Percentiles rank a stretch among this genome's conserved stretches.
Evolutionary conservation across 2,797 vertebrate species (phyloP).

Genomic region (Chloroceryle amazona): DNA sequence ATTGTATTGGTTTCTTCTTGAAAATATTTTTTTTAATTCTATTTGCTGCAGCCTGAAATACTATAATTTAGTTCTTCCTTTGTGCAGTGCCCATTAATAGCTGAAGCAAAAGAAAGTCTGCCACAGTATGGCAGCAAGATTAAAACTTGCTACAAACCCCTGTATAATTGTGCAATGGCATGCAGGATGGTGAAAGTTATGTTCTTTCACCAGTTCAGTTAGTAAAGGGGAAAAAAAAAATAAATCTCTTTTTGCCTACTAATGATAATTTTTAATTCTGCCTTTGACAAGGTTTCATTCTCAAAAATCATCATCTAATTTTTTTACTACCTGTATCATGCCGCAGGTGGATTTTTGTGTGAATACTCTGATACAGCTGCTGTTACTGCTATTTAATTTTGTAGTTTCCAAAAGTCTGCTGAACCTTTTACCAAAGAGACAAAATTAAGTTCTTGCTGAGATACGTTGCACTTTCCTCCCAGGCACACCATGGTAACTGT

Average conservation of each 20-base stretch:
- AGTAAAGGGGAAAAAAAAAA: not conserved
- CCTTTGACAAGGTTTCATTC: not conserved
- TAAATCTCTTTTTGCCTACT: not conserved
- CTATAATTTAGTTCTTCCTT: not conserved
- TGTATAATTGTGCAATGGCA: not conserved
- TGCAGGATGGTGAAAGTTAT: not conserved
- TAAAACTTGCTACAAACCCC: not conserved
- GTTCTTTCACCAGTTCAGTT: not conserved
- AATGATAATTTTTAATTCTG: not conserved
- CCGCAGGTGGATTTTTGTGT: not conserved
- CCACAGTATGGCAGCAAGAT: not conserved
- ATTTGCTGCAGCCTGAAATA: not conserved
- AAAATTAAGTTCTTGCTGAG: not conserved
- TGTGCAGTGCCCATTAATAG: not conserved
- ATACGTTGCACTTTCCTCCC: not conserved
- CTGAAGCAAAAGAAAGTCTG: not conserved
- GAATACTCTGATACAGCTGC: not conserved
- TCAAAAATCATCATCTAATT: not conserved
- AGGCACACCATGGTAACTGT: not conserved
- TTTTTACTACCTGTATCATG: not conserved
- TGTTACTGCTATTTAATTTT: not conserved
- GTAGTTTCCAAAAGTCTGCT: not conserved
- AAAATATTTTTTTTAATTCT: not conserved
- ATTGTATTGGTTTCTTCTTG: not conserved
- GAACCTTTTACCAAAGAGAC: not conserved